phyloP scores from a whole-genome alignment of 2,113 vertebrate genomes.

The Prochilodus magdalenae region DNA sequence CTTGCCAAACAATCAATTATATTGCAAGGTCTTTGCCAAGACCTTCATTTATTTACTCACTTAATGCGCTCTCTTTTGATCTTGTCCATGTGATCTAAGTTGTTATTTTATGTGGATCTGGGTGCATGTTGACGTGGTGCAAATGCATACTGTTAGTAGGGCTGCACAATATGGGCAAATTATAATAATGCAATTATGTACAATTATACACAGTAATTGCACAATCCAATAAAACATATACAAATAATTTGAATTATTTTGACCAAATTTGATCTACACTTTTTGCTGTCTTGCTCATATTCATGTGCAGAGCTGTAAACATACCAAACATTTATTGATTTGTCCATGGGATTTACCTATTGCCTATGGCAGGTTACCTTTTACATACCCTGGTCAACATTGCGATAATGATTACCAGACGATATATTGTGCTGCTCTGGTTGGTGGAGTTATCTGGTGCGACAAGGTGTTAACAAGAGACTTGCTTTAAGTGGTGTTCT shows the following conservation, averaged over 20 bases:
- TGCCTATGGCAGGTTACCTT: background rate
- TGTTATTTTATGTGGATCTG: conserved; percentile 67
- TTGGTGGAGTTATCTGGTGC: background rate
- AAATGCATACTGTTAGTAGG: background rate
- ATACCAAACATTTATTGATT: background rate
- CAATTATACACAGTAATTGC: too few relatives aligned
- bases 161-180: background rate
- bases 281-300: too few relatives aligned
- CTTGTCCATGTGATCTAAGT: conserved; percentile 64
- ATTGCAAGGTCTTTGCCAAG: conserved; percentile 72
- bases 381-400: background rate
- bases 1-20: conserved; percentile 80
- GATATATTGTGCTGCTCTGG: conserved; percentile 55
- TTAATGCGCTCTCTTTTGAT: conserved; percentile 76
- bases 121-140: conserved; percentile 65
- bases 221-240: too few relatives aligned
- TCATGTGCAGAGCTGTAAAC: too few relatives aligned
- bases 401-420: background rate
- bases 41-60: conserved; percentile 72
- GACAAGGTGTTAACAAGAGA: conserved; percentile 16
- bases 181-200: too few relatives aligned
- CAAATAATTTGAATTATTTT: too few relatives aligned
- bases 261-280: too few relatives aligned
- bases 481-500: conserved; percentile 8
- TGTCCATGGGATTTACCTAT: background rate